A percentile compares a stretch with the other conserved stretches of the same genome.
These are phyloP conservation scores for Aplysina aerophoba DNA, from an alignment of 37 sponge, comb jelly and placozoan genomes.

Conservation along the genomic window DNA sequence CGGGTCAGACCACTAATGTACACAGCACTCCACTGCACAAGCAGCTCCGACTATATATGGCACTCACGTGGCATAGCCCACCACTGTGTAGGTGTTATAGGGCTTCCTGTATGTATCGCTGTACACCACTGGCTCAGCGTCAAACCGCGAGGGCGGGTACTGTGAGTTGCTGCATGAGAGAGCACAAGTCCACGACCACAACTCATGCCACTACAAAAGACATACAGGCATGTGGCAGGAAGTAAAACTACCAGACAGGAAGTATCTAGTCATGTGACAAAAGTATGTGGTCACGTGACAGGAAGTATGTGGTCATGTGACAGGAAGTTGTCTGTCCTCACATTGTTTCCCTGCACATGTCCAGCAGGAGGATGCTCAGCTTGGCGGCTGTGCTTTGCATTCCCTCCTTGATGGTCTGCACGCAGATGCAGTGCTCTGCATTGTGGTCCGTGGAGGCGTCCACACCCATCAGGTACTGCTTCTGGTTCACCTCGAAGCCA, in stretches of 20 bases:
- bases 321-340: background rate
- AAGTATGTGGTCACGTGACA: too few species aligned
- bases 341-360: constrained; percentile 91
- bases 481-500: constrained; percentile 89
- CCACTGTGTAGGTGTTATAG: constrained; percentile 34
- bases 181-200: background rate
- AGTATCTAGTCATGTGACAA: background rate
- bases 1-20: too few species aligned
- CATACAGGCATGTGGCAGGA: background rate
- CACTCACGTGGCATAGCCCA: constrained; percentile 34
- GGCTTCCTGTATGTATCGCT: background rate
- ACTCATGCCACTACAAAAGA: background rate
- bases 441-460: constrained; percentile 85
- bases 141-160: constrained; percentile 1
- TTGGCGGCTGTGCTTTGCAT: constrained; percentile 90
- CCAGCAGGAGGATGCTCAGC: constrained; percentile 91
- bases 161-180: constrained; percentile 13
- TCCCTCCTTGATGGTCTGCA: constrained; percentile 75
- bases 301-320: background rate
- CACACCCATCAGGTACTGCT: constrained; percentile 95
- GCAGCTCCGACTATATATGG: too few species aligned
- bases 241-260: background rate
- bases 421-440: constrained; percentile 84
- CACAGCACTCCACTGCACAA: too few species aligned
- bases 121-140: background rate